Conservation (phyloP, 1,140 invertebrate genomes). For the Alviniconcha marisindica region DNA sequence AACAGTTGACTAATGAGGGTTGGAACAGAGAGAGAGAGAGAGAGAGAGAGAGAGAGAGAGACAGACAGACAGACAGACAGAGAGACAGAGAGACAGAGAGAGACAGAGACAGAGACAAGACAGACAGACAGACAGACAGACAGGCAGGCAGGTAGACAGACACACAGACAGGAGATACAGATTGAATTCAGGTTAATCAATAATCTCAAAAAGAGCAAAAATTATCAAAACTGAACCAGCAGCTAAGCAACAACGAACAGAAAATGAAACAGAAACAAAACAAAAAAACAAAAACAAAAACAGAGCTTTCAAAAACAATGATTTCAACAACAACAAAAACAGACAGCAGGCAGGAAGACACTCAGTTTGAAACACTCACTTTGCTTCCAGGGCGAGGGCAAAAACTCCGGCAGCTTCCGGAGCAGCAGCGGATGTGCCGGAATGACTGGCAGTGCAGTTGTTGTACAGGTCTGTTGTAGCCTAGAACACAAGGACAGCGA, state of each 20-base stretch:
- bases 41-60: slow-evolving; percentile 7
- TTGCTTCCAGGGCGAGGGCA: slow-evolving; percentile 96
- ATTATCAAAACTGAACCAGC: background rate
- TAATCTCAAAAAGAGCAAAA: background rate
- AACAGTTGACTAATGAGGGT: too few relatives aligned
- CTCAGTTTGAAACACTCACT: slow-evolving; percentile 83
- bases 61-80: background rate
- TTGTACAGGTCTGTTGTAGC: slow-evolving; percentile 99
- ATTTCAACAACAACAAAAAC: background rate
- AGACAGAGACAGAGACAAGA: background rate
- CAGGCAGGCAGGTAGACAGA: background rate
- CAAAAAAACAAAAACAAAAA: background rate
- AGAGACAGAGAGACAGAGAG: slow-evolving; percentile 3
- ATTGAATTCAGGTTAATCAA: too few relatives aligned
- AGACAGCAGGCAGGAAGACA: background rate
- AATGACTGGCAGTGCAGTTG: slow-evolving; percentile 99
- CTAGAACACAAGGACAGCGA: slow-evolving; percentile 74
- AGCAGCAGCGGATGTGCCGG: slow-evolving; percentile 98
- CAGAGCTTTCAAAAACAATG: background rate
- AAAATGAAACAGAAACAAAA: background rate
- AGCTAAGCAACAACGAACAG: background rate
- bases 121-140: background rate
- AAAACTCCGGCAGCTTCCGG: slow-evolving; percentile 99
- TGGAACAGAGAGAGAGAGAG: slow-evolving; percentile 9
- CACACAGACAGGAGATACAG: background rate